Evolutionary conservation across 2,797 vertebrate genomes (phyloP), one percentile per base, ranked within the genome.

Genomic region (Rhinatrema bivittatum): DNA sequence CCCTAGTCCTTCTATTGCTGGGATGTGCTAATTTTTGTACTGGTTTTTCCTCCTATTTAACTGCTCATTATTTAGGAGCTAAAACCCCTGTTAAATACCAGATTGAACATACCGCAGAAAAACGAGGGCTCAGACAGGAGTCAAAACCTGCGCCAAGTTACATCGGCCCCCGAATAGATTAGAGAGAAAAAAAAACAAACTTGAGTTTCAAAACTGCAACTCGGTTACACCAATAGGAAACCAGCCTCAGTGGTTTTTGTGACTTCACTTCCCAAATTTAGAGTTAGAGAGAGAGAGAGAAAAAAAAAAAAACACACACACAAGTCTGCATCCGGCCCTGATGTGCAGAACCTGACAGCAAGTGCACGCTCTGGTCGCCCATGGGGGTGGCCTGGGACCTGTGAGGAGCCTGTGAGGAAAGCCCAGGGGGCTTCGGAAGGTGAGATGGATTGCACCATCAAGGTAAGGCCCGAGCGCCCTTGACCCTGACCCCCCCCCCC

Each of bases 201-300:
- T 33, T 21, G 31, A 40, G 17, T 29, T 60, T 44, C 41, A 21
- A 36, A 47, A 24, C 36, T 54, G 39, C 39, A 54, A 45, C 37
- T 56, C 46, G 55, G 52, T 74, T 75, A 70, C 72, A 74, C 65
- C 72, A 78, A 79, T 69, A 80, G 68, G 62, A 68, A 71, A 62
- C 56, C 56, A 60, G 55, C 42, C 57, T 61, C 39, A 56, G 55
- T 30, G 52, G 37, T 53, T 47, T 49, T 56, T 68, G 75, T 87
- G 85, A 89, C 82, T 85, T 89, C 86, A 90, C 84, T 89, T 88
- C 87, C 84, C 83, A 88, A 84, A 84, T 86, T 77, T 79, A 71
- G 74, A 77, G 12, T n/a, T n/a, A n/a, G n/a, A n/a, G 32, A 55
- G 10, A 22, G 26, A 46, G 18, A 42, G 43, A 43, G 29, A 42